Evolutionary conservation across 2,797 vertebrate genomes (phyloP).

Genomic region (Chelonia mydas): DNA sequence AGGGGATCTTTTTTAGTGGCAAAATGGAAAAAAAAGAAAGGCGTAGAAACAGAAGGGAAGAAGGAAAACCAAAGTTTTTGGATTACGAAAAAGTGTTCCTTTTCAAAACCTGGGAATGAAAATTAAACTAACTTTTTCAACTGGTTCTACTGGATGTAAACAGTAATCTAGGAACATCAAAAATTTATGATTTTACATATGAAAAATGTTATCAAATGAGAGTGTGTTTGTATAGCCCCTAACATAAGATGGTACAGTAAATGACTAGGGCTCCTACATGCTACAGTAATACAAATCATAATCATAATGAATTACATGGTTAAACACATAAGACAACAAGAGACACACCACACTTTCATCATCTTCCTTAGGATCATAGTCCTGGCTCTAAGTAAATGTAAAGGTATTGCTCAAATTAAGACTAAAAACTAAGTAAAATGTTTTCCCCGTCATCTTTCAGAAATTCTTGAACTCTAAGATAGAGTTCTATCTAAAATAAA

Average conservation of each 20-base stretch:
- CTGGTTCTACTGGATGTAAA: neutral
- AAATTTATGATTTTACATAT: neutral
- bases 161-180: neutral
- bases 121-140: neutral
- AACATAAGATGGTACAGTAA: neutral
- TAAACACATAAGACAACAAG: neutral
- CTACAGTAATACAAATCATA: neutral
- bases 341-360: neutral
- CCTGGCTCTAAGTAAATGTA: neutral
- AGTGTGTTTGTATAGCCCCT: neutral
- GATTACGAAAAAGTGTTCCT: neutral
- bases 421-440: neutral
- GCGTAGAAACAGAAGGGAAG: neutral
- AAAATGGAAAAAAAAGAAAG: neutral
- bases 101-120: neutral
- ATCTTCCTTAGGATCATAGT: neutral
- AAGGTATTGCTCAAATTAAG: neutral
- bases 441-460: neutral
- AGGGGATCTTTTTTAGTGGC: too few species aligned
- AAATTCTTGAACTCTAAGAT: neutral
- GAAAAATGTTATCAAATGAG: neutral
- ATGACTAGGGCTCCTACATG: accelerated
- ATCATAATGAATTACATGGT: neutral
- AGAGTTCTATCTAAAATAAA: neutral
- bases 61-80: neutral